Percentiles rank a stretch among this genome's conserved stretches.
Evolutionary conservation across 2,113 vertebrate genomes (phyloP).

Genomic region (Vidua macroura): DNA sequence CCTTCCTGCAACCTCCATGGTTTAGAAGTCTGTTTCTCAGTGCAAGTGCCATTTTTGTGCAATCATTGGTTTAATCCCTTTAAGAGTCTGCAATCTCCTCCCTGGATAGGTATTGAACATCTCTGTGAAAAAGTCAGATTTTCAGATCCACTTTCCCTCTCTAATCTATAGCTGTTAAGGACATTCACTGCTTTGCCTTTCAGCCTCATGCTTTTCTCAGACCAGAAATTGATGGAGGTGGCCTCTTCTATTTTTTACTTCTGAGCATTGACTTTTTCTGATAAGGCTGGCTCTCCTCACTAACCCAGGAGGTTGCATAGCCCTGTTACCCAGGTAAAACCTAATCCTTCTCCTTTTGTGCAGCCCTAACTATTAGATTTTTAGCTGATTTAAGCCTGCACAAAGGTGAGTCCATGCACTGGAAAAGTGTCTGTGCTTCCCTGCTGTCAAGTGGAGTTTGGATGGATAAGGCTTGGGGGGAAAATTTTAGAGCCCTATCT

Average conservation of each 20-base stretch:
- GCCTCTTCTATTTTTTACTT: slow-evolving; percentile 41
- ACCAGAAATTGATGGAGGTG: slow-evolving; percentile 49
- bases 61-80: slow-evolving; percentile 57
- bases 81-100: slow-evolving; percentile 33
- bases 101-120: slow-evolving; percentile 48
- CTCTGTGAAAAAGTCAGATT: slow-evolving; percentile 46
- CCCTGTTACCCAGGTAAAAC: background rate
- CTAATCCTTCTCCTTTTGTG: background rate
- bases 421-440: background rate
- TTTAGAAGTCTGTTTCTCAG: slow-evolving; percentile 13
- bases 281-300: slow-evolving; percentile 4
- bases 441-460: background rate
- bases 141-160: slow-evolving; percentile 57
- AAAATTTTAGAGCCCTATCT: background rate
- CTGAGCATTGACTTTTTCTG: slow-evolving; percentile 25
- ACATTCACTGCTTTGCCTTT: slow-evolving; percentile 37
- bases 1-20: slow-evolving; percentile 10
- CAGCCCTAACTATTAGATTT: background rate
- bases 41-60: slow-evolving; percentile 44
- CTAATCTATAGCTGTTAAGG: slow-evolving; percentile 58
- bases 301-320: background rate
- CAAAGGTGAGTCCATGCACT: background rate
- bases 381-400: background rate
- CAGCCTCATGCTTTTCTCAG: slow-evolving; percentile 5
- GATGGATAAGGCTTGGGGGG: background rate